phyloP scores from a whole-genome alignment of 2,113 vertebrate genomes.

The Dicerorhinus sumatrensis region DNA sequence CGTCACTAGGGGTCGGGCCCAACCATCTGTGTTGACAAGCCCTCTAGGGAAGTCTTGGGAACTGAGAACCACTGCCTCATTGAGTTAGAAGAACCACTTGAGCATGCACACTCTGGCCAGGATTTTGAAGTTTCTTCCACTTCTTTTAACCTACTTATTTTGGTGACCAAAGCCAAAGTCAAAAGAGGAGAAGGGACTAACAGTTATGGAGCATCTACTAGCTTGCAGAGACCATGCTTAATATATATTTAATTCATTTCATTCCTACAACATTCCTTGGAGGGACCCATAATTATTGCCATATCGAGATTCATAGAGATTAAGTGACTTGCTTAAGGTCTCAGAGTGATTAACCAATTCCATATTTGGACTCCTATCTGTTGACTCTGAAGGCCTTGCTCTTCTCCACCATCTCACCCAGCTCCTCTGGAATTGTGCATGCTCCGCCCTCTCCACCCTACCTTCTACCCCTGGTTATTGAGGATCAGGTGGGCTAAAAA shows the following conservation, averaged over 20 bases:
- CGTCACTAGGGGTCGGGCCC: background rate
- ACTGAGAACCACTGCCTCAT: background rate
- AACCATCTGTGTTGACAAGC: background rate
- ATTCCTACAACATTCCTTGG: background rate
- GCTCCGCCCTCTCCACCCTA: background rate
- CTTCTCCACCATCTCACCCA: background rate
- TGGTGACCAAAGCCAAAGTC: conserved; percentile 1
- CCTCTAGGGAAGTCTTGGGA: background rate
- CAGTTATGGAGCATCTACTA: background rate
- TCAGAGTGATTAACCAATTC: background rate
- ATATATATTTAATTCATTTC: background rate
- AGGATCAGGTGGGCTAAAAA: background rate
- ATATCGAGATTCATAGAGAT: background rate
- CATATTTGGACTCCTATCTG: background rate
- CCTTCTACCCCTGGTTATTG: background rate
- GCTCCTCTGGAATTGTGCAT: background rate
- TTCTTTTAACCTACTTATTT: background rate
- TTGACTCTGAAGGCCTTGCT: background rate
- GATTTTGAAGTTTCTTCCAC: background rate
- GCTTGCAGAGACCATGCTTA: background rate
- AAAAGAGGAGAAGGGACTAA: background rate
- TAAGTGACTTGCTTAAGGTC: background rate
- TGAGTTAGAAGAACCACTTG: background rate
- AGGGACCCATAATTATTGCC: background rate
- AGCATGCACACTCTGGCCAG: background rate